Base-by-base conservation (phyloP, 2,797 vertebrate species). In the Thamnophis elegans region DNA sequence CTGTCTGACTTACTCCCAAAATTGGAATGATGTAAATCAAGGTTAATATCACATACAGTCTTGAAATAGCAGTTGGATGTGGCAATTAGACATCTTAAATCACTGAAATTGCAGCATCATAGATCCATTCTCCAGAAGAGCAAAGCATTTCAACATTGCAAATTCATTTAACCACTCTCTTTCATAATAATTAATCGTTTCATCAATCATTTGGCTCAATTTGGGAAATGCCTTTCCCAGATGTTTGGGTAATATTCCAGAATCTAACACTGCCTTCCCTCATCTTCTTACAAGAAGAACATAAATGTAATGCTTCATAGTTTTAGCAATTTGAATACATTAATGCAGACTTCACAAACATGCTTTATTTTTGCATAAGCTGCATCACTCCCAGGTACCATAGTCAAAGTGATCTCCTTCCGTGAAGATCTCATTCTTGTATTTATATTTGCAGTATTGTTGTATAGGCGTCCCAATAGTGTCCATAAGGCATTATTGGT, bases 141-240 rank as follows among this genome's bases (percentile, higher is more conserved):
- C 65, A 90, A 54, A 90, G 6, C 86, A 90, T 90, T 92, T 93
- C 88, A 93, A 90, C 90, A 92, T 87, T 62, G 88, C 88, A 92
- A 59, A 92, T 90, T 92, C 91, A 89, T 92, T 89, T 88, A 91
- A 91, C 73, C 59, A 25, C 90, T 93, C 88, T 91, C 58, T 93
- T 91, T 93, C n/a, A 53, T 82, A 90, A 94, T 90, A 92, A 93
- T 93, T 93, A 93, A 93, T 93, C 92, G 93, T 87, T 91, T 91
- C 86, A 91, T 93, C 87, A 90, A 68, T 85, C 91, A 92, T 88
- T 90, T 92, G 58, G 89, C 89, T 85, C 68, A 85, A 87, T 86
- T 88, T 68, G 82, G 56, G 65, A 90, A 93, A 92, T 65, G 65
- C 53, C 68, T 93, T 88, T 88, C 26, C 91, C 65, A 85, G 58